A percentile compares a stretch with the other conserved stretches of the same genome.
phyloP scores from a whole-genome alignment of 2,888 invertebrate species.

The Dynastes tityus region DNA sequence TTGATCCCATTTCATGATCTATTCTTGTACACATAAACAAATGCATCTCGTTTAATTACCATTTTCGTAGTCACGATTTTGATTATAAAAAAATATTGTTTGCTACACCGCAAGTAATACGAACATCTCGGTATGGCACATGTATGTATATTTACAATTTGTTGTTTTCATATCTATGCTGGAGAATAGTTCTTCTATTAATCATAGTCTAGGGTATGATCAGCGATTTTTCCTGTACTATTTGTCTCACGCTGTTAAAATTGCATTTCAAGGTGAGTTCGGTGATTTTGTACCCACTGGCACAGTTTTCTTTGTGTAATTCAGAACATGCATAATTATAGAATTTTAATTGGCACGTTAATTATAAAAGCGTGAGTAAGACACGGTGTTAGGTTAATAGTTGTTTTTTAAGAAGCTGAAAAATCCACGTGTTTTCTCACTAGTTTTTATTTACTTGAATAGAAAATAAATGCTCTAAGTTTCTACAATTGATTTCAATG shows the following conservation, averaged over 20 bases:
- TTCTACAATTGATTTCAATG: too few species aligned
- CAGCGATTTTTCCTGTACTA: conserved; percentile 37
- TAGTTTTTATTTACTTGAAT: too few species aligned
- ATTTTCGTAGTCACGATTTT: conserved; percentile 26
- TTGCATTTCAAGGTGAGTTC: conserved; percentile 27
- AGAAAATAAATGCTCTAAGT: too few species aligned
- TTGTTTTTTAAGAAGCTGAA: not conserved
- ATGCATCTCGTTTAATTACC: conserved; percentile 17
- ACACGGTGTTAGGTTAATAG: not conserved
- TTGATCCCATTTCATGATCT: conserved; percentile 37
- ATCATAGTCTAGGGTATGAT: conserved; percentile 16
- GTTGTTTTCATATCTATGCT: not conserved
- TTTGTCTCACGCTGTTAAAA: conserved; percentile 22
- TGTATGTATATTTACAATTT: not conserved
- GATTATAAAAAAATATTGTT: not conserved
- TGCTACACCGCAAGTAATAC: not conserved
- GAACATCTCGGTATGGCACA: not conserved
- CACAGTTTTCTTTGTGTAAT: conserved; percentile 29
- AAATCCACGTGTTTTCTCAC: not conserved
- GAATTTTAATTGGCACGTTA: conserved; percentile 19
- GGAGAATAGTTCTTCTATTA: conserved; percentile 18
- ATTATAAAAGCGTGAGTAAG: conserved; percentile 31
- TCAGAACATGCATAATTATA: conserved; percentile 12
- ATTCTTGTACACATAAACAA: conserved; percentile 21
- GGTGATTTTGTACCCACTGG: conserved; percentile 24